Conservation (phyloP, 2,888 invertebrate species). For the Agrotis exclamationis region DNA sequence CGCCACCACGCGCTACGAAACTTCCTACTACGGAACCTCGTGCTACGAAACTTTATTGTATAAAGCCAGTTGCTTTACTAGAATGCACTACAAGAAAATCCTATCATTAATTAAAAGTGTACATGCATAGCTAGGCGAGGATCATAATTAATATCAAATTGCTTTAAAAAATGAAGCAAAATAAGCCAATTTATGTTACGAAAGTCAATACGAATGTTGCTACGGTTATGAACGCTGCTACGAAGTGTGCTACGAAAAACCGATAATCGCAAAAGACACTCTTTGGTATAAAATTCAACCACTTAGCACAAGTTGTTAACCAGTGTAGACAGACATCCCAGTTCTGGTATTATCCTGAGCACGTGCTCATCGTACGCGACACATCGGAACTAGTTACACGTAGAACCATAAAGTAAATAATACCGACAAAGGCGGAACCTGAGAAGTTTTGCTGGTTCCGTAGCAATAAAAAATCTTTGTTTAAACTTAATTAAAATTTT, state of each 20-base stretch:
- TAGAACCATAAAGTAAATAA: slow-evolving; percentile 65
- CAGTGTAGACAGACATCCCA: slow-evolving; percentile 33
- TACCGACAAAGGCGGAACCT: background rate
- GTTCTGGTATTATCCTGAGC: slow-evolving; percentile 42
- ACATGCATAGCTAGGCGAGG: no score
- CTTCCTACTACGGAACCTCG: background rate
- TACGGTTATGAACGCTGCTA: slow-evolving; percentile 2
- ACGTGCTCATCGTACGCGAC: slow-evolving; percentile 63
- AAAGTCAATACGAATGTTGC: background rate
- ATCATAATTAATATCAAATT: no score
- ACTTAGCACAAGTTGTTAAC: slow-evolving; percentile 40
- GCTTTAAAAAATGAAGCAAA: background rate
- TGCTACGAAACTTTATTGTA: background rate
- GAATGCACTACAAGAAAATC: background rate
- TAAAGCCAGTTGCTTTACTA: no score
- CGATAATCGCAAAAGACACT: background rate
- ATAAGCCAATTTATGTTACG: slow-evolving; percentile 7
- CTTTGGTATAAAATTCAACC: slow-evolving; percentile 18
- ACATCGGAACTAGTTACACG: slow-evolving; percentile 70
- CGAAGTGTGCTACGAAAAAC: slow-evolving; percentile 9
- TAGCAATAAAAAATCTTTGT: no score
- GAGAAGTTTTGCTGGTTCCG: slow-evolving; percentile 11
- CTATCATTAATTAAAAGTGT: background rate
- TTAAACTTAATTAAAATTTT: no score
- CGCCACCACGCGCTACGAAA: background rate